Evolutionary conservation across 2,797 vertebrate species (phyloP).

Genomic region (Falco novaeseelandiae): DNA sequence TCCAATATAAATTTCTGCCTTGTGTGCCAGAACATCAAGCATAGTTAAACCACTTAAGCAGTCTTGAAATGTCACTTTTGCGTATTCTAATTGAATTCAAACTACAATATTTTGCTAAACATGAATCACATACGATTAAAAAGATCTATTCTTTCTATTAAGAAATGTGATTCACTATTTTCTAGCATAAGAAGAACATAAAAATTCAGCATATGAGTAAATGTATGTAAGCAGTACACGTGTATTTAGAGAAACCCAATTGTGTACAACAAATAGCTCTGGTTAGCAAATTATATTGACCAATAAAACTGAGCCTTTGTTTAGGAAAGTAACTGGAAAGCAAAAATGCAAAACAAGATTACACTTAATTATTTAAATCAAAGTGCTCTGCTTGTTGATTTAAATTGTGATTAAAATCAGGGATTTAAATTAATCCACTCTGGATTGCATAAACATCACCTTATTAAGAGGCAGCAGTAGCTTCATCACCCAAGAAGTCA

Average conservation of each 20-base stretch:
- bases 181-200: neutral
- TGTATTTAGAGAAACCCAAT: neutral
- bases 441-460: slow-evolving; percentile 42
- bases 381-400: slow-evolving; percentile 44
- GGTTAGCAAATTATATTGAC: slow-evolving; percentile 26
- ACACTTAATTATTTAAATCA: slow-evolving; percentile 62
- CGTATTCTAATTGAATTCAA: slow-evolving; percentile 6
- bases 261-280: neutral
- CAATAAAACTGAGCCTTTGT: slow-evolving; percentile 42
- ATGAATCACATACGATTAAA: neutral
- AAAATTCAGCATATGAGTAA: neutral
- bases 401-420: slow-evolving; percentile 62
- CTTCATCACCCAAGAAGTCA: neutral
- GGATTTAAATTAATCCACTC: slow-evolving; percentile 61
- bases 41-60: neutral
- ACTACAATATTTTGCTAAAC: neutral
- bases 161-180: neutral
- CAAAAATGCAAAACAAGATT: slow-evolving; percentile 57
- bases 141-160: neutral
- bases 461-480: neutral
- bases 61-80: neutral
- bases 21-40: neutral
- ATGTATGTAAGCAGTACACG: neutral
- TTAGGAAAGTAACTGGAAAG: slow-evolving; percentile 63
- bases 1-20: neutral